These are phyloP conservation scores for Dynastes grantii DNA, from an alignment of 2,888 invertebrate genomes.

Conservation along the genomic window DNA sequence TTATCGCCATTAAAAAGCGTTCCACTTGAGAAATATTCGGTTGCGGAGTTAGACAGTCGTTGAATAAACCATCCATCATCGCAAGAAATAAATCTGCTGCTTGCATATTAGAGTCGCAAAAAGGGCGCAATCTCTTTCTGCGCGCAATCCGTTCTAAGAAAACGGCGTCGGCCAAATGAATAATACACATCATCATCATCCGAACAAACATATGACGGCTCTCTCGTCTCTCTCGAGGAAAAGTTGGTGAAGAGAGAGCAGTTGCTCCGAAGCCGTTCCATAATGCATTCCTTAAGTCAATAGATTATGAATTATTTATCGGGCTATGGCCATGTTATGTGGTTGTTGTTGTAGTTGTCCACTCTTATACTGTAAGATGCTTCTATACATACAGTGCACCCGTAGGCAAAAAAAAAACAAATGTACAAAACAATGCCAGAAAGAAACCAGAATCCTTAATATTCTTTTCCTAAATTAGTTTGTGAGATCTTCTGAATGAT, in stretches of 20 bases:
- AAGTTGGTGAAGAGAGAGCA: background rate
- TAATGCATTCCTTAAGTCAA: constrained; percentile 45
- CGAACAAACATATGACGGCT: background rate
- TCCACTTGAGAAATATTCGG: constrained; percentile 30
- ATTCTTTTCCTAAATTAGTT: too few relatives aligned
- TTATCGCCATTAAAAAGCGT: constrained; percentile 30
- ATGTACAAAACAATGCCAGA: too few relatives aligned
- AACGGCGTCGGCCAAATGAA: constrained; percentile 8
- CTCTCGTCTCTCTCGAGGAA: background rate
- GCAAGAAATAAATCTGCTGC: constrained; percentile 23
- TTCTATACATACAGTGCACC: too few relatives aligned
- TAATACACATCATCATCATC: constrained; percentile 13
- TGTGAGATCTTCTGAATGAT: too few relatives aligned
- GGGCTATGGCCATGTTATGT: constrained; percentile 3
- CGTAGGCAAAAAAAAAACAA: too few relatives aligned
- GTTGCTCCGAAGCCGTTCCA: constrained; percentile 14
- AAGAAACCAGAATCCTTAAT: too few relatives aligned
- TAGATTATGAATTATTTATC: constrained; percentile 47
- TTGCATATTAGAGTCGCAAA: constrained; percentile 20
- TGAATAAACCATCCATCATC: constrained; percentile 42
- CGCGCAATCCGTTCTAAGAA: constrained; percentile 6
- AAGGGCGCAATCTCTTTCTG: constrained; percentile 19
- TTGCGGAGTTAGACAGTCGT: constrained; percentile 10
- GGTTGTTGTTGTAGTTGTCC: constrained; percentile 9
- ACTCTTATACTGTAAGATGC: background rate